phyloP scores from a whole-genome alignment of 1,140 invertebrate species.

The Delia radicum region DNA sequence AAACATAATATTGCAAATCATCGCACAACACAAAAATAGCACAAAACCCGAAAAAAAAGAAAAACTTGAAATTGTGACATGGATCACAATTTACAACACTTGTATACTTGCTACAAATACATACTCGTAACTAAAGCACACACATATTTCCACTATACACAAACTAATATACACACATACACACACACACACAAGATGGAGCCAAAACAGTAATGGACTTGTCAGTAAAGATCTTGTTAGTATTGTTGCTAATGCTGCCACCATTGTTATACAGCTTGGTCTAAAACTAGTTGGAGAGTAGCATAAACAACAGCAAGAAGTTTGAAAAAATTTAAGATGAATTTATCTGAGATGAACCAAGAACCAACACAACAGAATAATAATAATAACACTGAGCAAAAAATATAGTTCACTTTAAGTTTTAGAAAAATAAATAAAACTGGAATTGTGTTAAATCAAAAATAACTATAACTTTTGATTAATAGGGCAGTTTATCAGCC shows the following conservation, averaged over 20 bases:
- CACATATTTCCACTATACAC: background rate
- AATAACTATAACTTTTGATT: no score
- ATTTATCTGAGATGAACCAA: background rate
- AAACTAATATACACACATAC: background rate
- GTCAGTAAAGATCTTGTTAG: slow-evolving; percentile 9
- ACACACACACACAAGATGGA: background rate
- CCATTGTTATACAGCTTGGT: background rate
- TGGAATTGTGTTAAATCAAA: no score
- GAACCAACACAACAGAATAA: background rate
- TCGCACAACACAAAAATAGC: background rate
- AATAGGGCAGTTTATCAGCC: no score
- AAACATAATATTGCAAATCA: background rate
- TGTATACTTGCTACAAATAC: background rate
- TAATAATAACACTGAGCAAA: no score
- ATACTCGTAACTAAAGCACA: background rate
- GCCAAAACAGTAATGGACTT: slow-evolving; percentile 2
- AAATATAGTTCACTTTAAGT: no score
- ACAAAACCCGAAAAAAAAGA: background rate
- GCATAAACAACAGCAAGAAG: background rate
- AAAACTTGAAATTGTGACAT: background rate
- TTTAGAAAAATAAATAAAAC: no score
- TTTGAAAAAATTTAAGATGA: background rate
- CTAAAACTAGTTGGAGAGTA: background rate
- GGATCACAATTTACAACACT: background rate
- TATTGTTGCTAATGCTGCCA: background rate